These are phyloP conservation scores for Vanacampus margaritifer DNA, from an alignment of 2,113 vertebrate species.

Conservation along the genomic window DNA sequence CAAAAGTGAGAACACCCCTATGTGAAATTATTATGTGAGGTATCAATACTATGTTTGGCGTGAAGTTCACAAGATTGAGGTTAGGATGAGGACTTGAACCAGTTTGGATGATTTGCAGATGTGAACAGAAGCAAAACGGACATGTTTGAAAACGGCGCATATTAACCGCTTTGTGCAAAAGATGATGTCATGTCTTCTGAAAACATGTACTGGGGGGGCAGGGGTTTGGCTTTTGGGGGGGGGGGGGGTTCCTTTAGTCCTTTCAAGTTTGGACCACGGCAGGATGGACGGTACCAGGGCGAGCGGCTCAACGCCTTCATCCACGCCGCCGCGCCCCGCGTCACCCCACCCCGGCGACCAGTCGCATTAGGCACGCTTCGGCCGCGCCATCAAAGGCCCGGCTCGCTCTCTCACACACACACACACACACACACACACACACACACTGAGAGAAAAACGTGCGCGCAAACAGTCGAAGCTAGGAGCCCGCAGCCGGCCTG, in stretches of 20 bases:
- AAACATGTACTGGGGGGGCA: slow-evolving; percentile 51
- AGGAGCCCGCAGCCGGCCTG: slow-evolving; percentile 18
- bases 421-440: slow-evolving; percentile 29
- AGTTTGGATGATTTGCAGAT: slow-evolving; percentile 9
- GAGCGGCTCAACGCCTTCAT: slow-evolving; percentile 58
- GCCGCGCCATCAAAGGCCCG: slow-evolving; percentile 76
- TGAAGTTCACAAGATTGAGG: too few relatives aligned
- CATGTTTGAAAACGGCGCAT: slow-evolving; percentile 12
- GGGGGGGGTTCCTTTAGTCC: slow-evolving; percentile 65
- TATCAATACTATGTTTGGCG: too few relatives aligned
- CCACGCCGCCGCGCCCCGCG: slow-evolving; percentile 15
- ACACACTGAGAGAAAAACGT: slow-evolving; percentile 28
- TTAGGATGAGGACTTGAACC: neutral
- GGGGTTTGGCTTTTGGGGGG: slow-evolving; percentile 40
- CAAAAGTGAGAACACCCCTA: too few relatives aligned
- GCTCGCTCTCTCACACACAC: slow-evolving; percentile 37
- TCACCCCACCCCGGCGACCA: slow-evolving; percentile 56
- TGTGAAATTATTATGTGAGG: too few relatives aligned
- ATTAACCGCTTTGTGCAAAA: slow-evolving; percentile 54
- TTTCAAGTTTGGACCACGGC: slow-evolving; percentile 69
- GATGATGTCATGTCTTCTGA: slow-evolving; percentile 74
- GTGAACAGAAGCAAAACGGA: slow-evolving; percentile 22
- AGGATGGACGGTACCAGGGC: slow-evolving; percentile 63
- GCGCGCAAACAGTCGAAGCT: slow-evolving; percentile 32
- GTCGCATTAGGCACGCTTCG: slow-evolving; percentile 79